Evolutionary conservation across 2,113 vertebrate species (phyloP).

Genomic region (Neogobius melanostomus): DNA sequence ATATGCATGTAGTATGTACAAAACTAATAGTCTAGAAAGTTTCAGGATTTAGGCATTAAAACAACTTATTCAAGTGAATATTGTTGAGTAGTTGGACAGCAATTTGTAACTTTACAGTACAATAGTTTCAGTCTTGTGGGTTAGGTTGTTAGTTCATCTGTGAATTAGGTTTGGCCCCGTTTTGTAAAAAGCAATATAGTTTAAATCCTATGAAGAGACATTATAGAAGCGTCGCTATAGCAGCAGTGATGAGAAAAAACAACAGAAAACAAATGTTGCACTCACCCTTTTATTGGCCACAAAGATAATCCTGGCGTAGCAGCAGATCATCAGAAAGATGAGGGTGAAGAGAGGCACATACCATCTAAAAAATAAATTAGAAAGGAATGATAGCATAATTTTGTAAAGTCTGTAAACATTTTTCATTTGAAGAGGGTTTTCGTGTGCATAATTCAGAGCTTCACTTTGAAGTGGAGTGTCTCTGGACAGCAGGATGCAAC

Average conservation of each 20-base stretch:
- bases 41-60: too few species aligned
- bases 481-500: background rate
- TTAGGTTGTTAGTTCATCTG: too few species aligned
- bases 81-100: too few species aligned
- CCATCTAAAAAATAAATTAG: slow-evolving; percentile 68
- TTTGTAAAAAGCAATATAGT: background rate
- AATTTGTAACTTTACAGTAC: too few species aligned
- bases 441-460: background rate
- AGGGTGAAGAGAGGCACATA: slow-evolving; percentile 81
- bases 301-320: slow-evolving; percentile 82
- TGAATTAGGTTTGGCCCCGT: too few species aligned
- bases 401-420: background rate
- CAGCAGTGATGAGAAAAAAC: background rate
- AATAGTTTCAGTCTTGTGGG: too few species aligned
- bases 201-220: background rate
- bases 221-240: background rate
- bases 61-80: too few species aligned
- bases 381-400: background rate
- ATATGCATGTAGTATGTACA: background rate
- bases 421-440: too few species aligned
- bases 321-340: slow-evolving; percentile 83
- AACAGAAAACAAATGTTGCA: slow-evolving; percentile 8
- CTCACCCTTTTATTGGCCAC: slow-evolving; percentile 82
- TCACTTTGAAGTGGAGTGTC: background rate
- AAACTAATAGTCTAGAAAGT: background rate